Base-by-base conservation (phyloP, 2,888 invertebrate species). In the Rhabditophanes sp. region DNA sequence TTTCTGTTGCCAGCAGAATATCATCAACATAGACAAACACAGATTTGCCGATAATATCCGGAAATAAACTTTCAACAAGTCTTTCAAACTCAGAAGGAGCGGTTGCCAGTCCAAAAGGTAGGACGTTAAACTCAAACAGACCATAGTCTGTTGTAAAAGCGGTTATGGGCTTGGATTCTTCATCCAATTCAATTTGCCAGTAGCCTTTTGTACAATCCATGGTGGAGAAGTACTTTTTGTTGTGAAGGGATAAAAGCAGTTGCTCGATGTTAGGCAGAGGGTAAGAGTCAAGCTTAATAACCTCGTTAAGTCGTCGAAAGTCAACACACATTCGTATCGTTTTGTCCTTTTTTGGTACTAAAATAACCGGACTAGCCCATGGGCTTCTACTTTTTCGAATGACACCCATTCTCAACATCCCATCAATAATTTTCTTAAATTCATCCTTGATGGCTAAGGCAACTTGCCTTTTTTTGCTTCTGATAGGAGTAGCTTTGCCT, bases 331-430 rank as follows among this genome's bases (percentile, higher is more conserved):
- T 32, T 7, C 50, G 16, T 1, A 51, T 29, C 7, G 20, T 25
- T 1, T 44, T 44, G 24, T 51, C 46, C 37, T 62, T 63, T 44
- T 66, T 68, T n/a, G 44, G 45, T 2, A 65, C 64, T 1, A 67
- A 30, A 3, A 66, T 59, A 3, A 65, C 46, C 0, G 65, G 66
- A 1, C 56, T 46, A 4, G 56, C 45, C 59, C 61, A 68, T 1
- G 66, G 65, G 17, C n/a, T n/a, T n/a, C n/a, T n/a, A n/a, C n/a
- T n/a, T n/a, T n/a, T n/a, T n/a, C n/a, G n/a, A n/a, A n/a, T n/a
- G n/a, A n/a, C n/a, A n/a, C n/a, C n/a, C n/a, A n/a, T n/a, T n/a
- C n/a, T n/a, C n/a, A n/a, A n/a, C n/a, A n/a, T n/a, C n/a, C n/a
- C n/a, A n/a, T n/a, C n/a, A n/a, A n/a, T n/a, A n/a, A n/a, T n/a